Evolutionary conservation across 35 echinoderm and acorn worm species (phyloP).

Genomic region (Apostichopus parvimensis): DNA sequence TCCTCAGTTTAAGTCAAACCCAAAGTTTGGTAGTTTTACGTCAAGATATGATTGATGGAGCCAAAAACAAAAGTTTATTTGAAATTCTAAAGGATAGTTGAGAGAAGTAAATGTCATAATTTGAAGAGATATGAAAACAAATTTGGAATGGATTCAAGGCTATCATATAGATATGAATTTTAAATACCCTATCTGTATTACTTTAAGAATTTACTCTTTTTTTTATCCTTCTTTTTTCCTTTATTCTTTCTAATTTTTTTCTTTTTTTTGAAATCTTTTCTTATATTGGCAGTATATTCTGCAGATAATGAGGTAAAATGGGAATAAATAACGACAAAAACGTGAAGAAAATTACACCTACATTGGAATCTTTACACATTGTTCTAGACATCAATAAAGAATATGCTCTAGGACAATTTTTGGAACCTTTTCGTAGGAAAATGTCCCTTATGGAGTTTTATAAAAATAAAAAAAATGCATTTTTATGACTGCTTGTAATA

Average conservation of each 20-base stretch:
- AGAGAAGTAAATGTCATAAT: not conserved
- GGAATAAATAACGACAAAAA: not conserved
- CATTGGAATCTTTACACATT: not conserved
- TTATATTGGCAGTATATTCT: not conserved
- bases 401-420: not conserved
- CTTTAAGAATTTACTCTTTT: not conserved
- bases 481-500: not conserved
- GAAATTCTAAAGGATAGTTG: not conserved
- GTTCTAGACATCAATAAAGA: not conserved
- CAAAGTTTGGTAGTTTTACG: not conserved
- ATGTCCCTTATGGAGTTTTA: not conserved
- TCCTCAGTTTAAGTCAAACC: not conserved
- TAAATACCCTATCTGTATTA: not conserved
- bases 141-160: not conserved
- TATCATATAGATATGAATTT: not conserved
- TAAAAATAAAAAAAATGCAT: not conserved
- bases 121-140: not conserved
- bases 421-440: not conserved
- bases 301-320: not conserved
- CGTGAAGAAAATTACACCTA: slow-evolving; percentile 7
- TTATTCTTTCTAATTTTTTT: not conserved
- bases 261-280: too few relatives aligned
- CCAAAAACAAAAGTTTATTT: not conserved
- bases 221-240: not conserved
- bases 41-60: not conserved